Evolutionary conservation across 2,888 invertebrate genomes (phyloP).

Genomic region (Drosophila borealis): DNA sequence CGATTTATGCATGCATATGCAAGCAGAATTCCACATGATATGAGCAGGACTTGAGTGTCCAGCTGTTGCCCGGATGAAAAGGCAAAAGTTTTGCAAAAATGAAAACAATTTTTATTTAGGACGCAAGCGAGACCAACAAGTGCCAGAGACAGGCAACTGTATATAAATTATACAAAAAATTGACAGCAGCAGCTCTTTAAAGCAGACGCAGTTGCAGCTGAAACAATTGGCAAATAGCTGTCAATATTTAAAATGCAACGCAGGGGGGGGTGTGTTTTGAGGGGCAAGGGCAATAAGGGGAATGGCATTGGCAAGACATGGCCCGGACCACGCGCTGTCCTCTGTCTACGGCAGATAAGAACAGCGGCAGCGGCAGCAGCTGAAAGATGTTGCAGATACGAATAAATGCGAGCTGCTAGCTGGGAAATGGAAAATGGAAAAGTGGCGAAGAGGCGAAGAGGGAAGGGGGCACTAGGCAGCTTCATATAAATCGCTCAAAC

Average conservation of each 20-base stretch:
- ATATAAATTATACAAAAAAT: conserved; percentile 16
- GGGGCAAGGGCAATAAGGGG: too few species aligned
- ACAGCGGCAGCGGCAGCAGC: conserved; percentile 24
- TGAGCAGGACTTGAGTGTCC: conserved; percentile 28
- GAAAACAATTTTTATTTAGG: conserved; percentile 60
- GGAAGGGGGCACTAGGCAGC: background rate
- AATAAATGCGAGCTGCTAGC: conserved; percentile 15
- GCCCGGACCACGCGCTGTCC: conserved; percentile 45
- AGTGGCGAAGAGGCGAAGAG: background rate
- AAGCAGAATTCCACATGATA: conserved; percentile 39
- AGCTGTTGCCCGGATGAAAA: conserved; percentile 34
- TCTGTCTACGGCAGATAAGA: conserved; percentile 73
- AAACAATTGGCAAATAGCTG: conserved; percentile 79
- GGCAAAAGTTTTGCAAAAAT: conserved; percentile 1
- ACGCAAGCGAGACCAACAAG: conserved; percentile 27
- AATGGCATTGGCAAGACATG: conserved; percentile 6
- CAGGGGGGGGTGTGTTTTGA: background rate
- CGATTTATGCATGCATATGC: conserved; percentile 60
- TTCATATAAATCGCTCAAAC: conserved; percentile 61
- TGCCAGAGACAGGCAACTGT: conserved; percentile 35
- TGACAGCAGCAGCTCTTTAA: conserved; percentile 42
- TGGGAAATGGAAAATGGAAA: background rate
- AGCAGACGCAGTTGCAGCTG: conserved; percentile 38
- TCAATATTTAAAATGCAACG: conserved; percentile 73
- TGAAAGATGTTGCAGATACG: conserved; percentile 52